phyloP scores from a whole-genome alignment of 53 echinoderm and acorn worm species.

The Holothuria scabra region DNA sequence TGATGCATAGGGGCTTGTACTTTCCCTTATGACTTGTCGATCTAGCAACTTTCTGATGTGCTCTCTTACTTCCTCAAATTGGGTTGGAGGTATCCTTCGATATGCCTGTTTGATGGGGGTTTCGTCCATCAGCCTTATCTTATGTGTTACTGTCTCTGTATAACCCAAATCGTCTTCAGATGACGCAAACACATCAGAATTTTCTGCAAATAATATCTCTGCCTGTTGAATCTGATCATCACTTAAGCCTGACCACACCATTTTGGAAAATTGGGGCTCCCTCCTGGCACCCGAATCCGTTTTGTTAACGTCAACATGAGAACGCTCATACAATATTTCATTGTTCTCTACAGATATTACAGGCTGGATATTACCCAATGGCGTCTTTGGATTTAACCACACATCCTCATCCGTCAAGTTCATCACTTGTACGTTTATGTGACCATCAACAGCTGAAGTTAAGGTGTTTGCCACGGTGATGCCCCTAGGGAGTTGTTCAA shows the following conservation, averaged over 20 bases:
- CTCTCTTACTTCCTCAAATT: conserved; percentile 61
- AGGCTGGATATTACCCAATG: conserved; percentile 19
- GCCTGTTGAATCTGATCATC: not conserved
- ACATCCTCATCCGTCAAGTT: conserved; percentile 40
- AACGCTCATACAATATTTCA: not conserved
- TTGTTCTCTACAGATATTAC: conserved; percentile 6
- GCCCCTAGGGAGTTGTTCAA: conserved; percentile 11
- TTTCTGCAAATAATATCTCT: not conserved
- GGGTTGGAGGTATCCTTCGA: conserved; percentile 55
- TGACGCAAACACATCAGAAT: conserved; percentile 1
- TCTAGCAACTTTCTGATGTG: conserved; percentile 55
- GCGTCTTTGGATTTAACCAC: conserved; percentile 7
- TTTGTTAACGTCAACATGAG: not conserved
- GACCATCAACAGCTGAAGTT: not conserved
- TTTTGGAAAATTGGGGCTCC: not conserved
- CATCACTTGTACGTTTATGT: not conserved
- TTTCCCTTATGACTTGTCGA: conserved; percentile 4
- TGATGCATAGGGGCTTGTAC: conserved; percentile 38
- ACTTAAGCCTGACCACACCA: conserved; percentile 4
- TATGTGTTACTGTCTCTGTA: not conserved
- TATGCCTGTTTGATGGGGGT: conserved; percentile 38
- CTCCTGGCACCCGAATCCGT: not conserved
- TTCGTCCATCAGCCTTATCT: not conserved
- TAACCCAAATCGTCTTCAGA: not conserved
- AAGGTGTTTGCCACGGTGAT: not conserved